Base-by-base conservation (phyloP, 2,797 vertebrate species). In the Eremophila alpestris region DNA sequence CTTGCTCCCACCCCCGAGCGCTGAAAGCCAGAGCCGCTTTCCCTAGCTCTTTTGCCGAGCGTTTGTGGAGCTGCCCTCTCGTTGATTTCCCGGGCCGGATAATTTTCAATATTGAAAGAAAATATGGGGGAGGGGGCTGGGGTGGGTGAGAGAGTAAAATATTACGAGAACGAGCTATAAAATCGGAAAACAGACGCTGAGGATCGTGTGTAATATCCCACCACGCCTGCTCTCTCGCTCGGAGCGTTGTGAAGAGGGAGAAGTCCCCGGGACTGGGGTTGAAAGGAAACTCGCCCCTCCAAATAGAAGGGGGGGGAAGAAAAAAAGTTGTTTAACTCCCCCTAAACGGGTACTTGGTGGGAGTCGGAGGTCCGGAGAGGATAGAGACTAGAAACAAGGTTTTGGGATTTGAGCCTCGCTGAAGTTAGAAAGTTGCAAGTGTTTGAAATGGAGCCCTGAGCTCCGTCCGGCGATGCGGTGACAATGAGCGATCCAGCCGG, bases 391-490 rank as follows among this genome's bases (percentile, higher is more conserved):
- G 55, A 68, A 52, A 32, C 7, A 20, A 49, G 70, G 22, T 51
- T 75, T 83, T 9, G 77, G 52, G 69, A 63, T 92, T 43, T 40
- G 55, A 87, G 51, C 40, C 59, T 75, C 56, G 45, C 15, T 63
- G 76, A 76, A 93, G 79, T 95, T 91, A 59, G 49, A 76, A 94
- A 96, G 78, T 91, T 93, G 59, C 45, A 14, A 92, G 55, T 76
- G 80, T 62, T 94, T 56, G 73, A 30, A 89, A 88, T 9, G 69
- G 56, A 84, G 67, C 71, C 30, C 21, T 2, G 59, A n/a, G 77
- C 51, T 69, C 48, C 23, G 65, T 71, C 81, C 65, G 45, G 82
- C 70, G 26, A 26, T 84, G 89, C 54, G 51, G 27, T 22, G 83
- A 90, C 90, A 94, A 95, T 78, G 80, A 84, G 76, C 18, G 24